phyloP scores from a whole-genome alignment of 2,113 vertebrate species.

The Neoarius graeffei region DNA sequence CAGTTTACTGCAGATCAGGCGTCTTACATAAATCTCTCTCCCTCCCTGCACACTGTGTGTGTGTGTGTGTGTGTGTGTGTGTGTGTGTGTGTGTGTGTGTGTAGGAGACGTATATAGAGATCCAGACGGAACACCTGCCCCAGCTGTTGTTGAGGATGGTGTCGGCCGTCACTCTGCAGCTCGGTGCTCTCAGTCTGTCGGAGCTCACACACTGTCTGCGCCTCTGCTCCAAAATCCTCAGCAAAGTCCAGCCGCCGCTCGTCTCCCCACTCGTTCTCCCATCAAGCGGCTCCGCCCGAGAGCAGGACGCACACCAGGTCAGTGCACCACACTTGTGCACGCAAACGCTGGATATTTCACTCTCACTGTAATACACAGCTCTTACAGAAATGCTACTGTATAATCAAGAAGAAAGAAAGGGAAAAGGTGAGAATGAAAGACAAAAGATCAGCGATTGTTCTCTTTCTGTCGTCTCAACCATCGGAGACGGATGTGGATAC shows the following conservation, averaged over 20 bases:
- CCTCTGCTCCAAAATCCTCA: constrained; percentile 98
- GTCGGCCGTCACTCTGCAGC: constrained; percentile 87
- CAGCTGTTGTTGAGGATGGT: constrained; percentile 94
- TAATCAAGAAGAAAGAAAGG: background rate
- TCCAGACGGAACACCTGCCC: constrained; percentile 97
- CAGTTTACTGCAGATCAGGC: background rate
- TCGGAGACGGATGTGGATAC: too few species aligned
- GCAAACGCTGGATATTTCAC: background rate
- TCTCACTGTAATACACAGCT: background rate
- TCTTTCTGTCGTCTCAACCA: background rate
- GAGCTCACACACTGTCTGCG: constrained; percentile 93
- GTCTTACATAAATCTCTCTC: background rate
- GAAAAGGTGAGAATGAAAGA: background rate
- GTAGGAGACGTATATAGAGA: constrained; percentile 98
- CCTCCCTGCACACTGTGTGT: background rate
- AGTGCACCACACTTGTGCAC: constrained; percentile 28
- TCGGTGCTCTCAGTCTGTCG: constrained; percentile 82
- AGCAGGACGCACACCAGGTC: constrained; percentile 87
- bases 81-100: constrained; percentile 40
- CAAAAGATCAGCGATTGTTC: background rate
- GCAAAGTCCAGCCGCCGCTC: constrained; percentile 94
- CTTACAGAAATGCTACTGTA: background rate
- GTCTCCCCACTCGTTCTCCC: constrained; percentile 83
- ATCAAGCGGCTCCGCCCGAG: constrained; percentile 65
- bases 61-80: background rate